Percentiles rank a stretch among this genome's conserved stretches.
These are phyloP conservation scores for Benthosema pterotum DNA, from an alignment of 2,797 vertebrate genomes.

Conservation along the genomic window DNA sequence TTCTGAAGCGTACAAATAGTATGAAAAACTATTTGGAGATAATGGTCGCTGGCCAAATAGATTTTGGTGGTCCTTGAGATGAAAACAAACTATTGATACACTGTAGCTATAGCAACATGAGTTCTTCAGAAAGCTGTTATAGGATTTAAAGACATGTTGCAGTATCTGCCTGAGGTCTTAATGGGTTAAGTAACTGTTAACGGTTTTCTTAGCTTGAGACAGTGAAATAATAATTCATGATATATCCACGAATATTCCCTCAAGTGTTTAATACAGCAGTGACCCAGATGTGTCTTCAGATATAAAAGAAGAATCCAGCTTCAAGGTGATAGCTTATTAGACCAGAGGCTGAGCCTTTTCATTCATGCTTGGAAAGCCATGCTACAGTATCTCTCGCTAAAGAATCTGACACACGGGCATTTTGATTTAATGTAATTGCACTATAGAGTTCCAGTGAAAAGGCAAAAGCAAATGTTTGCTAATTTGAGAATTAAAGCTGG, in stretches of 20 bases:
- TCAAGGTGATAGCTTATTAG: slow-evolving; percentile 55
- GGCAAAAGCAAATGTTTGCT: slow-evolving; percentile 10
- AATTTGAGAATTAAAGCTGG: slow-evolving; percentile 1
- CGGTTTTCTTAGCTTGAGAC: background rate
- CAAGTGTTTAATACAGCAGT: slow-evolving; percentile 12
- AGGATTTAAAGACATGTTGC: no score
- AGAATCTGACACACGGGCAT: slow-evolving; percentile 28
- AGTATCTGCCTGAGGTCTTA: no score
- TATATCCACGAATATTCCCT: background rate
- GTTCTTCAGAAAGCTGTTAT: no score
- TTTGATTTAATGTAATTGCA: slow-evolving; percentile 13
- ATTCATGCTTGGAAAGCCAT: slow-evolving; percentile 21
- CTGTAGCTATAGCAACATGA: no score
- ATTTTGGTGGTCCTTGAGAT: no score
- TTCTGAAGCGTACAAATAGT: no score
- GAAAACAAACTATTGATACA: no score
- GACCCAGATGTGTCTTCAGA: slow-evolving; percentile 60
- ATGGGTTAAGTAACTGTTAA: no score
- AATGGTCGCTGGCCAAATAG: no score
- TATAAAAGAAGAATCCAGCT: slow-evolving; percentile 51
- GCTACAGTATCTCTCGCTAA: slow-evolving; percentile 24
- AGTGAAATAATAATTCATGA: background rate
- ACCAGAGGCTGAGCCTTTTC: slow-evolving; percentile 45
- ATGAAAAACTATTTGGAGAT: no score
- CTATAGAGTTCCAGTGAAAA: no score